These are phyloP conservation scores for Sebastes variabilis DNA, from an alignment of 2,797 vertebrate species.

Conservation along the genomic window DNA sequence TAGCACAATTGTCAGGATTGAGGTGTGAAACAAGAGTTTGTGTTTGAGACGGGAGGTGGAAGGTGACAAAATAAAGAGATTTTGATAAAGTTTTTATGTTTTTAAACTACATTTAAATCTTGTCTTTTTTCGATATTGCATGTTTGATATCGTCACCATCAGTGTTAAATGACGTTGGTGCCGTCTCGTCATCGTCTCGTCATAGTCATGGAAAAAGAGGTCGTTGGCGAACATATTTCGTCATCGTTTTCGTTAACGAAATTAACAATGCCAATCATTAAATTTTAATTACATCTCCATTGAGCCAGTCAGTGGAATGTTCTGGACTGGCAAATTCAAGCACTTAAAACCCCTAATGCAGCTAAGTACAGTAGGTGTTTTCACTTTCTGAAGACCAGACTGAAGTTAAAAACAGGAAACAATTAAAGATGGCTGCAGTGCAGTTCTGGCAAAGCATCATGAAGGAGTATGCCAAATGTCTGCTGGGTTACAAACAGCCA, in stretches of 20 bases:
- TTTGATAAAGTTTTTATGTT: too few relatives aligned
- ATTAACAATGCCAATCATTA: neutral
- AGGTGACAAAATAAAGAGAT: too few relatives aligned
- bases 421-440: conserved; percentile 5
- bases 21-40: too few relatives aligned
- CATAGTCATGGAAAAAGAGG: too few relatives aligned
- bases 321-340: neutral
- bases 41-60: too few relatives aligned
- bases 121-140: too few relatives aligned
- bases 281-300: neutral
- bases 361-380: neutral
- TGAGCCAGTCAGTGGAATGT: neutral
- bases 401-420: neutral
- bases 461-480: neutral
- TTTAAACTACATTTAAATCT: too few relatives aligned
- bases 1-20: too few relatives aligned
- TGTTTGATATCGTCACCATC: too few relatives aligned
- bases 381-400: neutral
- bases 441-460: neutral
- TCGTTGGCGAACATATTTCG: fast-evolving
- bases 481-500: conserved; percentile 5
- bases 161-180: too few relatives aligned
- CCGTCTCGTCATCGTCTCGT: too few relatives aligned
- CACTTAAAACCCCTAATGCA: neutral
- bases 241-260: too few relatives aligned